Evolutionary conservation across 2,888 invertebrate species (phyloP).

Genomic region (Augiades crinisus): DNA sequence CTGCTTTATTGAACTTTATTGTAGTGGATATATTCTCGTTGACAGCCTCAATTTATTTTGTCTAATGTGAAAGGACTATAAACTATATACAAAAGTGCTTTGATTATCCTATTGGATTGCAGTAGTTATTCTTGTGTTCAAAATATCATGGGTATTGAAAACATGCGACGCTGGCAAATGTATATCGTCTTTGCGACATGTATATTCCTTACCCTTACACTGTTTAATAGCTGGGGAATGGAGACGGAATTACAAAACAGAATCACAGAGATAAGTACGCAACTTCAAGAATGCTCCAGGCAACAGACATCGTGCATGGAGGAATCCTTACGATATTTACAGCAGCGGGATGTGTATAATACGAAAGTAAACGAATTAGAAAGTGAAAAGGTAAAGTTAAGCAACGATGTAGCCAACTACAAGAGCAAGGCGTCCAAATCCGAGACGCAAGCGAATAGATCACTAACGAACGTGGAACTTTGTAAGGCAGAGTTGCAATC

Average conservation of each 20-base stretch:
- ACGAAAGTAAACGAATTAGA: slow-evolving; percentile 61
- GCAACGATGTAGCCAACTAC: slow-evolving; percentile 51
- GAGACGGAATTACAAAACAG: slow-evolving; percentile 66
- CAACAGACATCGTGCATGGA: slow-evolving; percentile 68
- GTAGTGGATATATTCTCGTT: background rate
- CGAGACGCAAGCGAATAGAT: slow-evolving; percentile 63
- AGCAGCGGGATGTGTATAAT: slow-evolving; percentile 62
- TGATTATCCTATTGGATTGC: background rate
- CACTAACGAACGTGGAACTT: slow-evolving; percentile 60
- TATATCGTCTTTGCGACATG: slow-evolving; percentile 69
- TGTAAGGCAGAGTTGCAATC: slow-evolving; percentile 73
- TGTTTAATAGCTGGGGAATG: slow-evolving; percentile 72
- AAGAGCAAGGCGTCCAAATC: slow-evolving; percentile 55
- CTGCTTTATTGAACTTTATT: no score
- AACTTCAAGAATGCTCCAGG: slow-evolving; percentile 67
- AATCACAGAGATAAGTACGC: slow-evolving; percentile 57
- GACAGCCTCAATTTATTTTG: background rate
- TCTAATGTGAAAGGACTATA: background rate
- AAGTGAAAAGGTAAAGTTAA: slow-evolving; percentile 54
- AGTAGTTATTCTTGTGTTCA: slow-evolving; percentile 2
- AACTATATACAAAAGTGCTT: background rate
- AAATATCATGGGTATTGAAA: slow-evolving; percentile 69
- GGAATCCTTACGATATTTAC: slow-evolving; percentile 61
- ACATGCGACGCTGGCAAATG: slow-evolving; percentile 78
- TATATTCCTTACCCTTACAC: slow-evolving; percentile 69